These are phyloP conservation scores for Chironomus tentans DNA, from an alignment of 2,888 invertebrate species.

Conservation along the genomic window DNA sequence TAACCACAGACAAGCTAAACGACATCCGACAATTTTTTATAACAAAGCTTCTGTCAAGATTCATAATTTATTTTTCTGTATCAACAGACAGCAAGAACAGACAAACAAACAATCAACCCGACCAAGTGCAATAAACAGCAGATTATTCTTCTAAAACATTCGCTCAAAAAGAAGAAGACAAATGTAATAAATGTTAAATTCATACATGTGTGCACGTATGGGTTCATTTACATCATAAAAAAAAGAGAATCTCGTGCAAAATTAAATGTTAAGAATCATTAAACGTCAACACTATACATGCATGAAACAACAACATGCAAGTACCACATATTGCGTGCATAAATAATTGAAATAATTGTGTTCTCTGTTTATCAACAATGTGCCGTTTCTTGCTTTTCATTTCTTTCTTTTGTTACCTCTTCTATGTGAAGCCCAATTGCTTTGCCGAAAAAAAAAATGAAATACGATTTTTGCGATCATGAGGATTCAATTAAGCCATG, in stretches of 20 bases:
- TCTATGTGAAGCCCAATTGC: neutral
- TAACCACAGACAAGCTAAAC: too few species aligned
- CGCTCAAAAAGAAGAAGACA: neutral
- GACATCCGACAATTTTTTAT: too few species aligned
- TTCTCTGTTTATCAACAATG: neutral
- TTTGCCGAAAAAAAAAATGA: neutral
- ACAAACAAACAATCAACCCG: too few species aligned
- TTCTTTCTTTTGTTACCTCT: neutral
- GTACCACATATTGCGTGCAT: constrained; percentile 1
- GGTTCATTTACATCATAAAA: neutral
- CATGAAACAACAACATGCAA: neutral
- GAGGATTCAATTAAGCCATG: neutral
- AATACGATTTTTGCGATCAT: neutral
- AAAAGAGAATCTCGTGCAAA: neutral
- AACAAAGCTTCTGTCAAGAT: too few species aligned
- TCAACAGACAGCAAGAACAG: too few species aligned
- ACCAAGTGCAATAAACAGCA: neutral
- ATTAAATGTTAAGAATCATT: neutral
- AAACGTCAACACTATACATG: neutral
- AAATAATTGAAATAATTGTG: constrained; percentile 15
- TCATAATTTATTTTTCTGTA: too few species aligned
- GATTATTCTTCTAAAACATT: too few species aligned
- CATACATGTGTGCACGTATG: neutral
- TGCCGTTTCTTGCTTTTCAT: neutral
- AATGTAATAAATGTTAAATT: neutral